Conservation (phyloP, 2,113 vertebrate genomes). For the Paedocypris sp. region DNA sequence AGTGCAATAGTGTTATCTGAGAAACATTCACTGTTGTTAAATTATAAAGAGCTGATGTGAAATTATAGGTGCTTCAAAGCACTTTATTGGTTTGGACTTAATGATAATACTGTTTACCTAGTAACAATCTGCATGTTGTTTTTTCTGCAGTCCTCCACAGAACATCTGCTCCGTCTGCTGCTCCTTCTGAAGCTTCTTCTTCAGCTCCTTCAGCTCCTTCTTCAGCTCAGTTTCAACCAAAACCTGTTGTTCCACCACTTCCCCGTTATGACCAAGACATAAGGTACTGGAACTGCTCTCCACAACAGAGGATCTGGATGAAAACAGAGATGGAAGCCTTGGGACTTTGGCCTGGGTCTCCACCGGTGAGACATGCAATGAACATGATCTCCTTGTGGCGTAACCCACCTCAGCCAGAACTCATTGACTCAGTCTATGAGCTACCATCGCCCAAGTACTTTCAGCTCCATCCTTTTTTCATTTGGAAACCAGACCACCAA, state of each 20-base stretch:
- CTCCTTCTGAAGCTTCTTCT: neutral
- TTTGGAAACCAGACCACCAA: conserved; percentile 27
- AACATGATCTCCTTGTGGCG: conserved; percentile 22
- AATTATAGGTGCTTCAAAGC: too few relatives aligned
- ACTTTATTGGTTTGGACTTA: too few relatives aligned
- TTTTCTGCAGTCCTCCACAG: neutral
- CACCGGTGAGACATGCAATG: neutral
- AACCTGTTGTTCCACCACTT: neutral
- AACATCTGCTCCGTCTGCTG: neutral
- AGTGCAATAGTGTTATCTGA: too few relatives aligned
- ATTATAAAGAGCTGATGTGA: too few relatives aligned
- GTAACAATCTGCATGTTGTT: neutral
- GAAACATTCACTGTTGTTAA: too few relatives aligned
- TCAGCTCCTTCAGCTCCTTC: neutral
- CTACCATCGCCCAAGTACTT: conserved; percentile 24
- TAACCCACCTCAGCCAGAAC: too few relatives aligned
- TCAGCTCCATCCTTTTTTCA: conserved; percentile 28
- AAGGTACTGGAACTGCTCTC: neutral
- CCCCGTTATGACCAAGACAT: neutral
- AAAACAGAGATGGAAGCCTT: neutral
- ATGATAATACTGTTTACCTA: neutral
- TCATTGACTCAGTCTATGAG: neutral
- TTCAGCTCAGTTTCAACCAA: neutral
- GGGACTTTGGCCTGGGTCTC: neutral
- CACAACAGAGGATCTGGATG: neutral